Base-by-base conservation (phyloP, 2,113 vertebrate species). In the Acanthisitta chloris region DNA sequence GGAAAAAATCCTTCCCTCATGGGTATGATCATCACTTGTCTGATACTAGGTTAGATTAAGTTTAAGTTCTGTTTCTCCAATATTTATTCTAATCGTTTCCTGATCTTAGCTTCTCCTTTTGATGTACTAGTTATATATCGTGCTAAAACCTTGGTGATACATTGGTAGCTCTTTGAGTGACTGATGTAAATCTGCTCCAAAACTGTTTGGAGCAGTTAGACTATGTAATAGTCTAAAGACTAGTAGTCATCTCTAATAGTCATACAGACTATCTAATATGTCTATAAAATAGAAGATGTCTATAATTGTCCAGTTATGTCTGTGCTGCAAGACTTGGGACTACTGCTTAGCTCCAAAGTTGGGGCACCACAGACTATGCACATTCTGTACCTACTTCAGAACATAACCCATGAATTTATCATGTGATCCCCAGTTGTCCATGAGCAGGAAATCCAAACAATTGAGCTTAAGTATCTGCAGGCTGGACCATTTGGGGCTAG, bases 311-410 rank as follows among this genome's bases (percentile, higher is more conserved):
- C 55, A 69, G 19, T 38, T 72, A 45, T 21, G 2, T 9, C 31
- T 70, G 10, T 48, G 43, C 20, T 59, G 36, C 49, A 73, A 77
- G 58, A 93, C 45, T 10, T 28, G 26, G 29, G 12, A 54, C 23
- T 49, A 45, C 20, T 42, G 48, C 17, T 77, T 33, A 38, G 5
- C 15, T 65, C 54, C 20, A 48, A 78, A 94, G 72, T 1, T 4
- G 25, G 8, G 43, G 23, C 1, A 8, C 2, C 2, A n/a, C 0
- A 17, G 17, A 25, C 33, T 71, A 14, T n/a, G 20, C 26, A 42
- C 4, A 8, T 51, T 73, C n/a, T 67, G 43, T 36, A 15, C 49
- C 29, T 17, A 28, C 17, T 80, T 76, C 62, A 90, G 59, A 43
- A 78, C n/a, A 81, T 24, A 81, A 34, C 3, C 19, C 29, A 38